These are phyloP conservation scores for Merluccius polli DNA, from an alignment of 2,797 vertebrate species.

Conservation along the genomic window DNA sequence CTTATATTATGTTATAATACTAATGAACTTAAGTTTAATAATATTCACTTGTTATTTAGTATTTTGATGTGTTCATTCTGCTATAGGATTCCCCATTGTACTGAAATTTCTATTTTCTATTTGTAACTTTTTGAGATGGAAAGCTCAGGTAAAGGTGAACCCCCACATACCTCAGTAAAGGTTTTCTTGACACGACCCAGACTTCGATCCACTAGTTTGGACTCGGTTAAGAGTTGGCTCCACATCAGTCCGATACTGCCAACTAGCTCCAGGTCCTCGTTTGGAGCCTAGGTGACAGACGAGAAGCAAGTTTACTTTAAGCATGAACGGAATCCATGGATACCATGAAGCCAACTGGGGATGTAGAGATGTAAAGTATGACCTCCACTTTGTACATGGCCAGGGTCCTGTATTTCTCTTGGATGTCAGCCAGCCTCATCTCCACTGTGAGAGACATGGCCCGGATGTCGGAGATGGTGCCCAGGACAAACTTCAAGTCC, in stretches of 20 bases:
- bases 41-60: no score
- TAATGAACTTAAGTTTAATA: no score
- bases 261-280: constrained; percentile 73
- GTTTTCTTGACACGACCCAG: constrained; percentile 81
- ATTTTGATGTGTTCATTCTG: no score
- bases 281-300: constrained; percentile 65
- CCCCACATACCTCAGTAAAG: constrained; percentile 79
- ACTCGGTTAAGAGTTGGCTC: constrained; percentile 76
- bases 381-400: constrained; percentile 81
- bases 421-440: constrained; percentile 77
- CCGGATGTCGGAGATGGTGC: constrained; percentile 80
- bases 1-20: no score
- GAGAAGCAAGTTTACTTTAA: constrained; percentile 2
- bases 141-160: not conserved
- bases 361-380: constrained; percentile 30
- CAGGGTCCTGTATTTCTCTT: constrained; percentile 88
- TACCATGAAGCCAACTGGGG: not conserved
- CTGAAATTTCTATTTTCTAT: not conserved
- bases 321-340: not conserved
- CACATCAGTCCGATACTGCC: constrained; percentile 71
- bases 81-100: not conserved
- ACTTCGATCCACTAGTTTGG: constrained; percentile 72
- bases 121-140: not conserved
- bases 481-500: constrained; percentile 83
- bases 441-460: constrained; percentile 82